phyloP scores from a whole-genome alignment of 2,113 vertebrate genomes.

The Lamprologus speciosus region DNA sequence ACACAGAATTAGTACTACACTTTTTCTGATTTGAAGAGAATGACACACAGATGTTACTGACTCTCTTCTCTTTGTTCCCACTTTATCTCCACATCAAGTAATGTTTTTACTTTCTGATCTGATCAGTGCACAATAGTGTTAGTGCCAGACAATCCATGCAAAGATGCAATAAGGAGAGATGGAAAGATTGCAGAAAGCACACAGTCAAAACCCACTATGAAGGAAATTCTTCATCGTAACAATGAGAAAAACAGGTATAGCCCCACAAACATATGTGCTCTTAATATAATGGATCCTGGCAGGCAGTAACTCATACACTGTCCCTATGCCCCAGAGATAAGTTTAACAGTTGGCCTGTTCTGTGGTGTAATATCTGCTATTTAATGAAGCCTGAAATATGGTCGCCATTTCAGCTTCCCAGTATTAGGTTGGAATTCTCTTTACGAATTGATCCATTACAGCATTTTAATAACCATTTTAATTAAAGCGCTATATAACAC shows the following conservation, averaged over 20 bases:
- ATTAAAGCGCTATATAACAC: background rate
- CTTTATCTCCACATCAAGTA: background rate
- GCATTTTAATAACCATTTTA: background rate
- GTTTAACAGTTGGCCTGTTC: conserved; percentile 32
- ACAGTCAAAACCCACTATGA: background rate
- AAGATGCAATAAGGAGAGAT: background rate
- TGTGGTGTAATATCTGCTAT: conserved; percentile 36
- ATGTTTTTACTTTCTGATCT: background rate
- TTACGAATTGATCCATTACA: background rate
- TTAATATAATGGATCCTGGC: conserved; percentile 44
- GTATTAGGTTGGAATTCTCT: conserved; percentile 8
- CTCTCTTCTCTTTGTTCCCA: background rate
- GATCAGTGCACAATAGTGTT: background rate
- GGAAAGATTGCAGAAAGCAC: background rate
- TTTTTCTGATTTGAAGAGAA: background rate
- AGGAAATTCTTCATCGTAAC: conserved; percentile 23
- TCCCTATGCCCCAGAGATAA: conserved; percentile 27
- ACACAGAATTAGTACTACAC: background rate
- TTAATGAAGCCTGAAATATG: conserved; percentile 52
- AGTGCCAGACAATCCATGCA: background rate
- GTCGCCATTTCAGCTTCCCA: conserved; percentile 23
- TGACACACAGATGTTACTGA: background rate
- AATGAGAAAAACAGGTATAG: conserved; percentile 46
- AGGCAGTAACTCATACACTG: conserved; percentile 31
- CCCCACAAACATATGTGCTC: conserved; percentile 15